These are phyloP conservation scores for Anastatus disparis DNA, from an alignment of 1,140 invertebrate species.

Conservation along the genomic window DNA sequence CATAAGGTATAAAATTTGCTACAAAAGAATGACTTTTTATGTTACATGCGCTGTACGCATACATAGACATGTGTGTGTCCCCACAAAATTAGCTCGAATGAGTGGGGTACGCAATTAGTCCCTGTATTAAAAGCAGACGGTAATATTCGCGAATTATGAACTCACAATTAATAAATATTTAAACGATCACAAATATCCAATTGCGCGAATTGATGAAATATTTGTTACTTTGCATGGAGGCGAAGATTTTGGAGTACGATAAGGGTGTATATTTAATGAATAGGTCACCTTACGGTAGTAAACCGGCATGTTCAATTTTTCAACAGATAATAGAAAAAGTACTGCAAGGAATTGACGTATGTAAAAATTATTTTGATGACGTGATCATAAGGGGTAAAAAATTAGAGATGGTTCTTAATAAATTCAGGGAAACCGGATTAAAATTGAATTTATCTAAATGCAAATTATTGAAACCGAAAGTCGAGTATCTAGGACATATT, in stretches of 20 bases:
- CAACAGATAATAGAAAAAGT: constrained; percentile 16
- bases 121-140: constrained; percentile 19
- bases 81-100: no score
- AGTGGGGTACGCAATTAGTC: constrained; percentile 30
- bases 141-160: constrained; percentile 22
- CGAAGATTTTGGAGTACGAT: constrained; percentile 48
- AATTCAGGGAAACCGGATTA: not conserved
- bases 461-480: constrained; percentile 5
- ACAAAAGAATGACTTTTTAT: no score
- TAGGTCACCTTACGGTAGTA: not conserved
- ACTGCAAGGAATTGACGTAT: not conserved
- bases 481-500: constrained; percentile 9
- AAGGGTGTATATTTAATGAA: constrained; percentile 26
- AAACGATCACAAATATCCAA: constrained; percentile 50
- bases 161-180: constrained; percentile 37
- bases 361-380: constrained; percentile 27
- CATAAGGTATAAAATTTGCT: no score
- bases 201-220: constrained; percentile 54
- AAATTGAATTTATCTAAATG: constrained; percentile 20
- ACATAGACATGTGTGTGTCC: no score
- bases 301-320: constrained; percentile 12
- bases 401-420: not conserved
- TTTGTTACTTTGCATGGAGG: constrained; percentile 51
- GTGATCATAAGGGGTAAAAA: constrained; percentile 19
- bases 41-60: no score